These are phyloP conservation scores for Neotoma lepida DNA, from an alignment of 2,113 vertebrate species.

Conservation along the genomic window DNA sequence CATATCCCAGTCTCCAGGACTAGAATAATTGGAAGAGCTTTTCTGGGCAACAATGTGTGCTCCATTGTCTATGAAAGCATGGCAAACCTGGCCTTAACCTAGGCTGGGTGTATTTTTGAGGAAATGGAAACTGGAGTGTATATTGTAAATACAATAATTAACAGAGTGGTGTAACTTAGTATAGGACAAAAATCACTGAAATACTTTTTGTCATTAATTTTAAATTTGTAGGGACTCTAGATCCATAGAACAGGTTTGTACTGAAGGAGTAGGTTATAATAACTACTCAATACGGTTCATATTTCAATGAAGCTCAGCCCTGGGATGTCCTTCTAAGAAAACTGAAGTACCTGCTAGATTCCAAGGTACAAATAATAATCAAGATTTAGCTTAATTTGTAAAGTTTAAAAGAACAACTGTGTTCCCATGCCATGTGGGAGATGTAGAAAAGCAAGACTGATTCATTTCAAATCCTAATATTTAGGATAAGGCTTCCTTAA, in stretches of 20 bases:
- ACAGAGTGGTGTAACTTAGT: not conserved
- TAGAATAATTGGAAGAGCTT: not conserved
- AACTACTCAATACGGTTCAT: not conserved
- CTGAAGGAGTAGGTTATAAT: not conserved
- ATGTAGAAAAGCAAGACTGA: not conserved
- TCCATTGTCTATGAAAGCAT: too few relatives aligned
- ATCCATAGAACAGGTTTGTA: not conserved
- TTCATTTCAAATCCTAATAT: not conserved
- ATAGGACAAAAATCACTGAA: not conserved
- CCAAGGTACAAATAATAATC: not conserved
- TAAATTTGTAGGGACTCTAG: not conserved
- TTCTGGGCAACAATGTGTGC: too few relatives aligned
- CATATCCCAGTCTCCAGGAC: not conserved
- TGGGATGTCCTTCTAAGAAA: not conserved
- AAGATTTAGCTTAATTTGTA: not conserved
- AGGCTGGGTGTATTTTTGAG: not conserved
- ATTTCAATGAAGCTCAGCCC: not conserved
- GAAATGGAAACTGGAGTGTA: not conserved
- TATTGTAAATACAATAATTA: not conserved
- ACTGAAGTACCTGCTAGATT: not conserved
- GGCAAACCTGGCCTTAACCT: not conserved
- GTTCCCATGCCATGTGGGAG: not conserved
- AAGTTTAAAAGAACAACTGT: not conserved
- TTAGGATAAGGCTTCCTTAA: not conserved
- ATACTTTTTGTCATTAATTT: not conserved